Evolutionary conservation across 2,888 invertebrate species (phyloP).

Genomic region (Ormyrus thymus): DNA sequence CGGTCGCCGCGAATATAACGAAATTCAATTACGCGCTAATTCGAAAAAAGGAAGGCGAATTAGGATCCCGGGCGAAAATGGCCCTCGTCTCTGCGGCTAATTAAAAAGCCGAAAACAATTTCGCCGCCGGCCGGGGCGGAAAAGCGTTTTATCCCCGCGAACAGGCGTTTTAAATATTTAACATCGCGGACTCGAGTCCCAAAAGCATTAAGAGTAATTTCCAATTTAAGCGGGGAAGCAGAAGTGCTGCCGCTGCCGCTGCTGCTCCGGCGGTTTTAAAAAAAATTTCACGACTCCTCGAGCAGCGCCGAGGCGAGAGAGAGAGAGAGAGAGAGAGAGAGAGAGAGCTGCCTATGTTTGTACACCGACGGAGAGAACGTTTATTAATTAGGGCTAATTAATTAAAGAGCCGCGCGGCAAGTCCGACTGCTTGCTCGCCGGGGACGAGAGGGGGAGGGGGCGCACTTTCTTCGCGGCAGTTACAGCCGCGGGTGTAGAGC

Average conservation of each 20-base stretch:
- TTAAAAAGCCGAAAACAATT: too few species aligned
- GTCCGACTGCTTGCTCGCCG: background rate
- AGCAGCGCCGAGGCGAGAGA: too few species aligned
- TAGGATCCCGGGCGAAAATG: too few species aligned
- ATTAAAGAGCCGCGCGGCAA: constrained; percentile 65
- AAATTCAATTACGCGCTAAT: too few species aligned
- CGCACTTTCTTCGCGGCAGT: constrained; percentile 15
- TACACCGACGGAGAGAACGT: constrained; percentile 62
- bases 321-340: too few species aligned
- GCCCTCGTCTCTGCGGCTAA: too few species aligned
- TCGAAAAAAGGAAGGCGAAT: too few species aligned
- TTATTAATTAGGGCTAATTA: constrained; percentile 73
- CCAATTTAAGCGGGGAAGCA: background rate
- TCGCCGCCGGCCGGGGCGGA: too few species aligned
- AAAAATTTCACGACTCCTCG: constrained; percentile 28
- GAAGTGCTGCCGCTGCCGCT: background rate
- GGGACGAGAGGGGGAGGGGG: too few species aligned
- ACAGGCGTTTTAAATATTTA: background rate
- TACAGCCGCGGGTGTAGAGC: background rate
- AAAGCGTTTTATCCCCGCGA: too few species aligned
- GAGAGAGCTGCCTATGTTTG: background rate
- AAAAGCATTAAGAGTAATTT: background rate
- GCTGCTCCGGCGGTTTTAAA: background rate
- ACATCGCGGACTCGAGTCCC: background rate
- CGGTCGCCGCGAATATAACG: background rate